Evolutionary conservation across 2,797 vertebrate species (phyloP), one percentile per base, ranked within the genome.

Genomic region (Leuciscus waleckii): DNA sequence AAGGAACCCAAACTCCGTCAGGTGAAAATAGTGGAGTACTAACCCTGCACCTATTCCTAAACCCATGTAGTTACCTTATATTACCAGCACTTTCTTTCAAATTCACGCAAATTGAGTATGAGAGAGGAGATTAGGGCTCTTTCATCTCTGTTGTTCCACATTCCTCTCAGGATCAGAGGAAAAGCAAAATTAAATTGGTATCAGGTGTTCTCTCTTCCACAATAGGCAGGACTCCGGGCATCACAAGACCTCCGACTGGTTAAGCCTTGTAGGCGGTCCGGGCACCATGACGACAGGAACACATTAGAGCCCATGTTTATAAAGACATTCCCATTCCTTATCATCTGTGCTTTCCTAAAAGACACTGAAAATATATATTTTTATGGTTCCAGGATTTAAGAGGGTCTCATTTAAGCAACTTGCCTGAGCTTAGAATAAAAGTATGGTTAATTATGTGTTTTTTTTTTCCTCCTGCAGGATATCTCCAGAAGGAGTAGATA

Each of bases 401-500:
- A 77, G 51, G 13, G 23, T 2, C 54, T 16, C 4, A 10, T 58
- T 58, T 75, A 54, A 13, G 29, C 10, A 39, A 58, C n/a, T 4
- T n/a, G 8, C 16, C 9, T 32, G 35, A 49, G 5, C 4, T 4
- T 26, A 63, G 51, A 29, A 13, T 17, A 79, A 29, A 16, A 39
- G 7, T n/a, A n/a, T 41, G 6, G 2, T n/a, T 83, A 51, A 76
- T 69, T 6, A 39, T 84, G 78, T 9, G 29, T 29, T 29, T 56
- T 86, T 35, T 71, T 71, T 6, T 82, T 89, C 78, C 5, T 88
- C 73, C 90, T 93, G 54, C 86, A 99, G 98, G 94, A 97, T 99
- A 91, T 98, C 97, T 26, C 93, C 97, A 41, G 98, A 99, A 79
- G 98, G 98, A 77, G 97, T 99, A 46, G 98, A 99, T 92, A 96